Percentiles rank a stretch among this genome's conserved stretches.
These are phyloP conservation scores for Drosophila saltans DNA, from an alignment of 1,140 invertebrate species.

Conservation along the genomic window DNA sequence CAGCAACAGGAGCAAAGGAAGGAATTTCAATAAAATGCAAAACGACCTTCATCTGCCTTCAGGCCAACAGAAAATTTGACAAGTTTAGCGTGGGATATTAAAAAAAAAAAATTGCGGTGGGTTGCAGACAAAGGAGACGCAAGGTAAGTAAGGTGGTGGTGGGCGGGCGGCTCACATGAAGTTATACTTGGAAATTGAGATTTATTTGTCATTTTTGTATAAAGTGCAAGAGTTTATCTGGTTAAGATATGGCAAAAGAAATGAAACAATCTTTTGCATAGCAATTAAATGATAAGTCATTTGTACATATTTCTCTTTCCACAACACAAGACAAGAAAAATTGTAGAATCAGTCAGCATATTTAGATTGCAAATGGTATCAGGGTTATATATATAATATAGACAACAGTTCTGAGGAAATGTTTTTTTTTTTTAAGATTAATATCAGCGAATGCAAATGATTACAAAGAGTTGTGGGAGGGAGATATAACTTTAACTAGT, in stretches of 20 bases:
- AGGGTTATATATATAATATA: neutral
- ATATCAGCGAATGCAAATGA: neutral
- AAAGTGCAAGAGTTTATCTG: conserved; percentile 7
- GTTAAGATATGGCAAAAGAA: neutral
- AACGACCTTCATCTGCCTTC: conserved; percentile 56
- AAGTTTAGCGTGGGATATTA: conserved; percentile 65
- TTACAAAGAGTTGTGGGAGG: neutral
- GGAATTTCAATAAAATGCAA: conserved; percentile 74
- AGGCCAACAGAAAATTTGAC: conserved; percentile 46
- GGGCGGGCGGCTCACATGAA: too few relatives aligned
- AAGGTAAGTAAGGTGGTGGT: neutral
- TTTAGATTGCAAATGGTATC: conserved; percentile 4
- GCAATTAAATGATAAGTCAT: conserved; percentile 16
- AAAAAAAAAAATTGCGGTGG: conserved; percentile 32
- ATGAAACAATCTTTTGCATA: conserved; percentile 3
- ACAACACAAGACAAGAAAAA: neutral
- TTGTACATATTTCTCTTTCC: neutral
- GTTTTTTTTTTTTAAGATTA: neutral
- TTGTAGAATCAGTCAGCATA: neutral
- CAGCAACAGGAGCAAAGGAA: conserved; percentile 14
- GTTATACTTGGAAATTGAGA: conserved; percentile 1
- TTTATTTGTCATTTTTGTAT: conserved; percentile 7
- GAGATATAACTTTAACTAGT: neutral
- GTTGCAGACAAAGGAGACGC: conserved; percentile 21
- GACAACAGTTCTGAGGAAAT: neutral